Evolutionary conservation across 2,888 invertebrate genomes (phyloP).

Genomic region (Cryptus viduatorius): DNA sequence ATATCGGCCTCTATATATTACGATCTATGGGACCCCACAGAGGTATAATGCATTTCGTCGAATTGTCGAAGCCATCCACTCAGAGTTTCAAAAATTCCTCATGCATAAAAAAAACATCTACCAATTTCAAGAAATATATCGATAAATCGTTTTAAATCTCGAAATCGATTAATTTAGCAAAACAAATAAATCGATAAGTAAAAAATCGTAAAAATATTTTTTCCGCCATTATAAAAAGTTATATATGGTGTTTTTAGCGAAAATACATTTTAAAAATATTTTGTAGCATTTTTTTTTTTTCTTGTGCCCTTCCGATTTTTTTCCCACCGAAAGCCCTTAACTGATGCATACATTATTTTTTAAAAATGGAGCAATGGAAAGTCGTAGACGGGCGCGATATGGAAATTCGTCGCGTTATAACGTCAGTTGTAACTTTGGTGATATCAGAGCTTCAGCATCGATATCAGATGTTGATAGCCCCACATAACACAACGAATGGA

Average conservation of each 20-base stretch:
- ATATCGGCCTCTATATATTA: neutral
- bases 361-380: neutral
- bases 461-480: constrained; percentile 31
- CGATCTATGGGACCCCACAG: neutral
- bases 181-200: neutral
- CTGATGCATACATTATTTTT: neutral
- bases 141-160: neutral
- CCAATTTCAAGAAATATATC: neutral
- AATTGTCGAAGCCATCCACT: neutral
- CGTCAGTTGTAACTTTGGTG: neutral
- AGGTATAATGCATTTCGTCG: neutral
- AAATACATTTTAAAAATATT: too few relatives aligned
- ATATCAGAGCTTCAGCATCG: neutral
- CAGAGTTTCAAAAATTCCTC: neutral
- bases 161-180: neutral
- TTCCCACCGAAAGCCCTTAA: too few relatives aligned
- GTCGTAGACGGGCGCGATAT: neutral
- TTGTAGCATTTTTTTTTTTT: too few relatives aligned
- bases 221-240: too few relatives aligned
- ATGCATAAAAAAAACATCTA: neutral
- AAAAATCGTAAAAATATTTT: neutral
- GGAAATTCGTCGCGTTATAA: neutral
- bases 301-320: too few relatives aligned
- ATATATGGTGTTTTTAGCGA: too few relatives aligned
- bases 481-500: constrained; percentile 36